Conservation (phyloP, 2,888 invertebrate species). For the Catocala nupta region DNA sequence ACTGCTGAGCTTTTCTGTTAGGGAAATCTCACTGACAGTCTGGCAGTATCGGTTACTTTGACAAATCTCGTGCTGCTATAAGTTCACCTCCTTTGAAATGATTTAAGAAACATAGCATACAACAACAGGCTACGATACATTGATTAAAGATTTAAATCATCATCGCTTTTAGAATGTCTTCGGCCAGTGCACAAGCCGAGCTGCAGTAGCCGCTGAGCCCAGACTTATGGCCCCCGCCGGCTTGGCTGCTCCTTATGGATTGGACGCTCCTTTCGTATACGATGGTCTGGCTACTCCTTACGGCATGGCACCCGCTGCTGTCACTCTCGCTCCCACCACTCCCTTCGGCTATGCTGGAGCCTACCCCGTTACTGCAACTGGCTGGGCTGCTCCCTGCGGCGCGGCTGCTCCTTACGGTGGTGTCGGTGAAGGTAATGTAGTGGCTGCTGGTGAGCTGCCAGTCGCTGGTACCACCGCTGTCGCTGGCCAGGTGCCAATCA, state of each 20-base stretch:
- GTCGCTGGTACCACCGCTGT: too few relatives aligned
- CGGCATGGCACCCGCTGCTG: constrained; percentile 5
- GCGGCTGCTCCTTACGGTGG: constrained; percentile 3
- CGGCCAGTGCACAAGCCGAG: too few relatives aligned
- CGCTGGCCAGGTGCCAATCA: constrained; percentile 14
- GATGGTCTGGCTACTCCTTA: neutral
- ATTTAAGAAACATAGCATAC: too few relatives aligned
- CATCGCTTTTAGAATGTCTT: too few relatives aligned
- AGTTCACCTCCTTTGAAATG: too few relatives aligned
- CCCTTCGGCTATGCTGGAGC: neutral
- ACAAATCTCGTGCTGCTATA: too few relatives aligned
- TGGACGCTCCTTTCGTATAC: neutral
- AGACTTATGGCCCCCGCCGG: neutral
- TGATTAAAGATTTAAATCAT: too few relatives aligned
- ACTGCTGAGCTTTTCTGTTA: too few relatives aligned
- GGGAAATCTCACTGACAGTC: too few relatives aligned
- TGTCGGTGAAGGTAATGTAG: too few relatives aligned
- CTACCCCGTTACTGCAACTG: neutral
- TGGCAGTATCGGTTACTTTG: too few relatives aligned
- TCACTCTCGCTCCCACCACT: constrained; percentile 3
- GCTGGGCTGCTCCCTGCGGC: neutral
- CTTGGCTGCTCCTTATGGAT: neutral
- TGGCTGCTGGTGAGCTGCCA: neutral
- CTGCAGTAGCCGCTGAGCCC: neutral
- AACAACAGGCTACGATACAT: too few relatives aligned